Evolutionary conservation across 2,888 invertebrate species (phyloP), one percentile per base, ranked within the genome.

Genomic region (Cantharis rustica): DNA sequence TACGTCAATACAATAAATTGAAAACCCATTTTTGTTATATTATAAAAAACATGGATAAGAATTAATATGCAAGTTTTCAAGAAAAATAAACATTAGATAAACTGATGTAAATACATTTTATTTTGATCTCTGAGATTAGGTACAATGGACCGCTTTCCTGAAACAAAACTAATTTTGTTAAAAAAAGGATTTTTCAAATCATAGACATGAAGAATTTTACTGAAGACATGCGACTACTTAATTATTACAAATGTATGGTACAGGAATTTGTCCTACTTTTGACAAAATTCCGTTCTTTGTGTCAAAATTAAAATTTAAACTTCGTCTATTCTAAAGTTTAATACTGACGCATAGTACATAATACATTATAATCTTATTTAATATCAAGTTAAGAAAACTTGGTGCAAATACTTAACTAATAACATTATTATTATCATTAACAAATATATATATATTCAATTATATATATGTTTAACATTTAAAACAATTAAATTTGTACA

Each of bases 111-210:
- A 23, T 66, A 66, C 64, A 66, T 66, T 66, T 66, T 66, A 66
- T 66, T 47, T 69, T 72, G 71, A 75, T 74, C 74, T 77, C 72
- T 77, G 77, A 47, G 47, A 74, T 77, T 77, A 77, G 69, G 77
- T 75, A 75, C 77, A 77, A 75, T 77, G 77, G 77, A 77, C 77
- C 31, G 76, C 71, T 77, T 77, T 77, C 77, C 77, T 77, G 77
- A 77, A 77, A 77, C 77, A 77, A 72, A 77, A 77, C 77, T 74
- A 66, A 66, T 9, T 66, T 66, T 66, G 23, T 66, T 66, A 23
- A 17, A 66, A 64, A 66, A 66, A 66, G n/a, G 47, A 47, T 47
- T 47, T n/a, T 17, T 66, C 17, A 66, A 66, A 16, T 20, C 20
- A 66, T n/a, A 66, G 20, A 66, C 64, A 66, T 17, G 64, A 66